These are phyloP conservation scores for Genyomyrus donnyi DNA, from an alignment of 2,113 vertebrate genomes.

Conservation along the genomic window DNA sequence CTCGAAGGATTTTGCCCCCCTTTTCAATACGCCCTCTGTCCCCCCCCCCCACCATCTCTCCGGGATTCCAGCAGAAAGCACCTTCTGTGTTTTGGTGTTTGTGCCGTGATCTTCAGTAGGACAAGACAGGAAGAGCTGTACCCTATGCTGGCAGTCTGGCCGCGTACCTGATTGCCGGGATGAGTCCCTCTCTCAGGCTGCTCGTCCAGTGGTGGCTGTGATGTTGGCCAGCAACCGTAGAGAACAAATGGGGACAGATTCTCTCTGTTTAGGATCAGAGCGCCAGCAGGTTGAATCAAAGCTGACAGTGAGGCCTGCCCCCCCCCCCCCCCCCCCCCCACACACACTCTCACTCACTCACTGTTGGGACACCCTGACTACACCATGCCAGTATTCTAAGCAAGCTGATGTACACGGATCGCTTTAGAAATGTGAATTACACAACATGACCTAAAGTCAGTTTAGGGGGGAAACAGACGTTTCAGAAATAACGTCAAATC, in stretches of 20 bases:
- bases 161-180: background rate
- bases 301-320: background rate
- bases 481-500: background rate
- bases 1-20: conserved; percentile 7
- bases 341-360: background rate
- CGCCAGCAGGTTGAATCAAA: background rate
- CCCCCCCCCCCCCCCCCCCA: background rate
- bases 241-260: background rate
- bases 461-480: background rate
- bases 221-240: background rate
- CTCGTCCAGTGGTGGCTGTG: background rate
- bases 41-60: background rate
- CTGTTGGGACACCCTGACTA: background rate
- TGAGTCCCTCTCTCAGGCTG: background rate
- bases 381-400: background rate
- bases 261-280: background rate
- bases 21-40: background rate
- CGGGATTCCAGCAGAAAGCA: background rate
- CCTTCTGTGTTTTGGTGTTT: background rate
- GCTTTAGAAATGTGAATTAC: background rate
- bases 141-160: background rate
- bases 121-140: background rate
- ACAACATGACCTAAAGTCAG: background rate
- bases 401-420: background rate
- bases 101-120: background rate